Evolutionary conservation across 2,888 invertebrate genomes (phyloP).

Genomic region (Phania funesta): DNA sequence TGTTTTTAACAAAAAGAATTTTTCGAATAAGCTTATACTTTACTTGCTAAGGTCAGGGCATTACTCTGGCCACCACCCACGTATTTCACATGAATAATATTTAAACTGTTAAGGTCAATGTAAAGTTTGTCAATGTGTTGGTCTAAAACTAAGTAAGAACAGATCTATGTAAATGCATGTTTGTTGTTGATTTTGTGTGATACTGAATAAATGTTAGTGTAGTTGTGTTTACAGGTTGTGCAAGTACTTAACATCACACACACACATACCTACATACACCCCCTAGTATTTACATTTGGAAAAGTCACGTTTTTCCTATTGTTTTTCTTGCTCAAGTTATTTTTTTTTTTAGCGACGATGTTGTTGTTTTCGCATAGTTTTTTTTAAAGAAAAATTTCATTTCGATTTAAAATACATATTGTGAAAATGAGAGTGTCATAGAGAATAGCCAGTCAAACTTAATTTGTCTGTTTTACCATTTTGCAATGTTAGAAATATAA

Average conservation of each 20-base stretch:
- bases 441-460: too few species aligned
- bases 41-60: too few species aligned
- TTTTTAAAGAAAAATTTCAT: too few species aligned
- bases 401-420: too few species aligned
- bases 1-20: too few species aligned
- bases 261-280: neutral
- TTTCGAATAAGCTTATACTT: too few species aligned
- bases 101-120: constrained; percentile 61
- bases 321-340: too few species aligned
- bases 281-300: constrained; percentile 45
- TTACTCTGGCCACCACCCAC: neutral
- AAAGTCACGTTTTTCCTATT: constrained; percentile 63
- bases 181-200: constrained; percentile 15
- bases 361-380: too few species aligned
- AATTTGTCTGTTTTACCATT: neutral
- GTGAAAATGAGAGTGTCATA: too few species aligned
- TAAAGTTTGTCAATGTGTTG: constrained; percentile 34
- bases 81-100: neutral
- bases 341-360: too few species aligned
- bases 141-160: constrained; percentile 33
- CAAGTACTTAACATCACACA: constrained; percentile 12
- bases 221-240: constrained; percentile 11
- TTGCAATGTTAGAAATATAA: neutral
- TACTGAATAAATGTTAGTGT: neutral
- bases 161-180: constrained; percentile 33